Evolutionary conservation across 2,113 vertebrate genomes (phyloP).

Genomic region (Heterochromis multidens): DNA sequence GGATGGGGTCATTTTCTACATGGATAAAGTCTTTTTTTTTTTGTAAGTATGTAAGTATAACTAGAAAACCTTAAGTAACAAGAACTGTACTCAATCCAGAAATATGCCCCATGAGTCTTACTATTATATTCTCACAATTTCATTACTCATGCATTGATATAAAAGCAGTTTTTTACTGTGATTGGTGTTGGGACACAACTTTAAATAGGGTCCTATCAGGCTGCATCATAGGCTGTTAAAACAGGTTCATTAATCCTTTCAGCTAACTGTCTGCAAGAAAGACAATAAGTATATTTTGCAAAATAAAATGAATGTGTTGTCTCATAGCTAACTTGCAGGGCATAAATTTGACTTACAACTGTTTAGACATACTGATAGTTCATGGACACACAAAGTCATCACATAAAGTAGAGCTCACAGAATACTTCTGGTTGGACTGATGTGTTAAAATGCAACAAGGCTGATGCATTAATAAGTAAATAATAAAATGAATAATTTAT

Average conservation of each 20-base stretch:
- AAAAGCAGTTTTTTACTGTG: no score
- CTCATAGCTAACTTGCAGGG: not conserved
- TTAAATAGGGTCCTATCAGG: no score
- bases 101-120: no score
- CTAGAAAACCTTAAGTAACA: no score
- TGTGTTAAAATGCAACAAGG: not conserved
- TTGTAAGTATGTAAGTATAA: not conserved
- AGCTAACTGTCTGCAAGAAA: not conserved
- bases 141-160: no score
- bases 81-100: no score
- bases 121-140: no score
- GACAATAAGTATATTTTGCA: not conserved
- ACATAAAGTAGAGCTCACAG: not conserved
- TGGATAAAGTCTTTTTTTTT: constrained; percentile 42
- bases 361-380: not conserved
- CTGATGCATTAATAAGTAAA: not conserved
- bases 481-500: not conserved
- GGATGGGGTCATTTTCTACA: constrained; percentile 38
- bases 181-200: no score
- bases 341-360: not conserved
- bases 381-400: not conserved
- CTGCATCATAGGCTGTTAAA: no score
- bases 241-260: not conserved
- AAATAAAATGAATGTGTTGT: not conserved
- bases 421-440: not conserved